phyloP scores from a whole-genome alignment of 2,888 invertebrate genomes.

The Xanthorhoe spadicearia region DNA sequence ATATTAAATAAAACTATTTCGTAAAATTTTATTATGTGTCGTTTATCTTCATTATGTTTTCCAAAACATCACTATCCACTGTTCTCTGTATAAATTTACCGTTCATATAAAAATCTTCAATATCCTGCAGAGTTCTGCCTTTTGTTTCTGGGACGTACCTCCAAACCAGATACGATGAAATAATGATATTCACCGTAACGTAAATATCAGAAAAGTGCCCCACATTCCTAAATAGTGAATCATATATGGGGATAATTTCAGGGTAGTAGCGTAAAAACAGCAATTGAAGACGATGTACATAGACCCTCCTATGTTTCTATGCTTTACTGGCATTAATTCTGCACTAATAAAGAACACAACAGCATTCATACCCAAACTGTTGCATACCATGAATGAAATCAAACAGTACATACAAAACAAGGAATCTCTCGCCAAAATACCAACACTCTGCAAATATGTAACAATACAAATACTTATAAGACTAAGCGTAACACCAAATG shows the following conservation, averaged over 20 bases:
- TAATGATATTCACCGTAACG: conserved; percentile 35
- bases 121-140: conserved; percentile 37
- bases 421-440: conserved; percentile 28
- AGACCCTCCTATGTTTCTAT: conserved; percentile 40
- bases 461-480: conserved; percentile 28
- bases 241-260: conserved; percentile 41
- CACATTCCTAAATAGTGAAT: conserved; percentile 34
- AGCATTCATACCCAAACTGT: conserved; percentile 32
- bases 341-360: conserved; percentile 34
- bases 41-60: conserved; percentile 13
- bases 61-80: conserved; percentile 6
- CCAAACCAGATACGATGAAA: conserved; percentile 37
- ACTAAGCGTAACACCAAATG: conserved; percentile 27
- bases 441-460: conserved; percentile 33
- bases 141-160: conserved; percentile 43
- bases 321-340: conserved; percentile 43
- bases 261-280: conserved; percentile 33
- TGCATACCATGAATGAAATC: conserved; percentile 31
- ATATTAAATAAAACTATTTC: background rate
- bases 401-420: conserved; percentile 37
- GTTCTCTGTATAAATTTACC: conserved; percentile 32
- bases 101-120: conserved; percentile 40
- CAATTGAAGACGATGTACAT: conserved; percentile 38
- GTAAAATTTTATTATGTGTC: background rate
- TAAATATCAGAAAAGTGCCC: conserved; percentile 38